Evolutionary conservation across 1,140 invertebrate species (phyloP).

Genomic region (Stenopsyche tienmushanensis): DNA sequence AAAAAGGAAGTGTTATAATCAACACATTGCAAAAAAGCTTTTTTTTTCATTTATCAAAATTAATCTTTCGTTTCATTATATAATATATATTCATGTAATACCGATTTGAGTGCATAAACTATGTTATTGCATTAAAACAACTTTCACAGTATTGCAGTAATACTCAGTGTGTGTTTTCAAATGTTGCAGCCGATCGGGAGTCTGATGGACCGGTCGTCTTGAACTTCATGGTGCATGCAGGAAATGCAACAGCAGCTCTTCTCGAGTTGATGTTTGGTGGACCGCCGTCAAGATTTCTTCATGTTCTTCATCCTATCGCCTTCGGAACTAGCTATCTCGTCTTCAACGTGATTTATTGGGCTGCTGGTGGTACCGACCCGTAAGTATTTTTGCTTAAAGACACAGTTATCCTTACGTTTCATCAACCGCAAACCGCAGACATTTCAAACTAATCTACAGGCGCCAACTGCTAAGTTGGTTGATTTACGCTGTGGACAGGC

Average conservation of each 20-base stretch:
- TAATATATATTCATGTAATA: neutral
- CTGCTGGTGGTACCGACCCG: constrained; percentile 71
- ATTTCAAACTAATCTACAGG: too few species aligned
- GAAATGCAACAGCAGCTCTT: constrained; percentile 71
- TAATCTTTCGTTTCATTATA: neutral
- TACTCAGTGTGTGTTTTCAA: neutral
- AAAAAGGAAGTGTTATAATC: too few species aligned
- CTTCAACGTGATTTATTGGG: constrained; percentile 73
- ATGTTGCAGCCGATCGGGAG: neutral
- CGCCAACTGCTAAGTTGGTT: too few species aligned
- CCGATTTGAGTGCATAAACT: neutral
- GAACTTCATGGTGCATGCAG: constrained; percentile 70
- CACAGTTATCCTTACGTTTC: too few species aligned
- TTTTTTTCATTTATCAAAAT: neutral
- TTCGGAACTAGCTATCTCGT: constrained; percentile 64
- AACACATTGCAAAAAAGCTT: too few species aligned
- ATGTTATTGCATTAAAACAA: neutral
- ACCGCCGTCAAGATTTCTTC: constrained; percentile 66
- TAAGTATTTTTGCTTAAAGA: constrained; percentile 45
- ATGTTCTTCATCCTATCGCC: constrained; percentile 68
- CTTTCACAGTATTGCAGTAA: neutral
- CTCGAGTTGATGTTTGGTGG: constrained; percentile 67
- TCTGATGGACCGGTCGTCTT: constrained; percentile 51
- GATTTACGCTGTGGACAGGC: too few species aligned
- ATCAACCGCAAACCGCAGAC: too few species aligned